A percentile compares a stretch with the other conserved stretches of the same genome.
phyloP scores from a whole-genome alignment of 2,113 vertebrate species.

The Oreotragus oreotragus region DNA sequence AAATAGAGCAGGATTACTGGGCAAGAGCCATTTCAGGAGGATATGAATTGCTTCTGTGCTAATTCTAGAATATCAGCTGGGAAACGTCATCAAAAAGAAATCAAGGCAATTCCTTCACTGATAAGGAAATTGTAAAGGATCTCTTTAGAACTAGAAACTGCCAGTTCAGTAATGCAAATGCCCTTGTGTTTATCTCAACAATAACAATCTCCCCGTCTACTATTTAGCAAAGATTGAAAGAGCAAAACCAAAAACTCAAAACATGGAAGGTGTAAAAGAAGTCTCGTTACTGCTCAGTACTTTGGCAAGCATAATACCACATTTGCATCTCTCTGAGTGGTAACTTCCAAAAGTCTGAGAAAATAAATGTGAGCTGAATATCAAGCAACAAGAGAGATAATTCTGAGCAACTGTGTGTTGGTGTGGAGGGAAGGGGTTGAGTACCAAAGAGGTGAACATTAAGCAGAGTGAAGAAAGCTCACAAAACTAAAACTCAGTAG shows the following conservation, averaged over 20 bases:
- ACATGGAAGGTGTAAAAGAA: constrained; percentile 33
- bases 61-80: constrained; percentile 35
- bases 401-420: neutral
- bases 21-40: neutral
- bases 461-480: neutral
- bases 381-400: constrained; percentile 8
- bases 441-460: neutral
- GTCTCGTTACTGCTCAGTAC: constrained; percentile 17
- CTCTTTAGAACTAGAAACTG: constrained; percentile 19
- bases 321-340: constrained; percentile 45
- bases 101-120: constrained; percentile 11
- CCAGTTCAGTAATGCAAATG: constrained; percentile 30
- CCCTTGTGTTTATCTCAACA: neutral
- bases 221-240: constrained; percentile 31
- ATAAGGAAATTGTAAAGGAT: constrained; percentile 38
- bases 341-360: constrained; percentile 33
- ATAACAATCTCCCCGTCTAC: constrained; percentile 28
- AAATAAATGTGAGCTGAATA: constrained; percentile 49
- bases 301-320: neutral
- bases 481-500: neutral
- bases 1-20: neutral
- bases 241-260: constrained; percentile 1
- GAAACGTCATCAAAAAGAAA: constrained; percentile 44
- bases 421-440: neutral
- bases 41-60: constrained; percentile 19